Conservation (phyloP, 2,888 invertebrate genomes). For the Diaprepes abbreviatus region DNA sequence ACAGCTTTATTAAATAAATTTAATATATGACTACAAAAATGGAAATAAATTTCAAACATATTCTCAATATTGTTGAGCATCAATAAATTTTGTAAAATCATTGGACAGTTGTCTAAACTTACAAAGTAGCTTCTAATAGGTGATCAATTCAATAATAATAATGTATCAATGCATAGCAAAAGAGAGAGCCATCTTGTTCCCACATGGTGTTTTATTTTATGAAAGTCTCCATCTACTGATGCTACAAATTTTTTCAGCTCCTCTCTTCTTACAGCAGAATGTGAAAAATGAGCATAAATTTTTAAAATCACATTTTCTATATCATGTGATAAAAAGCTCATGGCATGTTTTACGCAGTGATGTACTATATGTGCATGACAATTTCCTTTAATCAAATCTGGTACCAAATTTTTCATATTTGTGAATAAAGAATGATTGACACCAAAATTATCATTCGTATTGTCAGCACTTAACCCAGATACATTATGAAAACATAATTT, state of each 20-base stretch:
- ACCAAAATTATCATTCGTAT: slow-evolving; percentile 59
- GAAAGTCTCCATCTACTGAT: slow-evolving; percentile 40
- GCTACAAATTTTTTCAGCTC: slow-evolving; percentile 50
- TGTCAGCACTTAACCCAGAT: slow-evolving; percentile 60
- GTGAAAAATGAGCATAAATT: slow-evolving; percentile 46
- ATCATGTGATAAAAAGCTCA: slow-evolving; percentile 44
- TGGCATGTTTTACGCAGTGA: slow-evolving; percentile 43
- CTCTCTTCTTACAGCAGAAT: slow-evolving; percentile 44
- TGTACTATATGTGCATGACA: slow-evolving; percentile 54
- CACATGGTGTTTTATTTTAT: slow-evolving; percentile 44
- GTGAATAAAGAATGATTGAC: slow-evolving; percentile 49
- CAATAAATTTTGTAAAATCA: not conserved
- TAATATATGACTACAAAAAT: slow-evolving; percentile 1
- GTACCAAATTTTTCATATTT: slow-evolving; percentile 48
- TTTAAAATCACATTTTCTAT: slow-evolving; percentile 52
- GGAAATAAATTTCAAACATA: not conserved
- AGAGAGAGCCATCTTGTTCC: slow-evolving; percentile 7
- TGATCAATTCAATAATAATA: slow-evolving; percentile 2
- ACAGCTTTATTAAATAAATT: not conserved
- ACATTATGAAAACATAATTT: slow-evolving; percentile 55
- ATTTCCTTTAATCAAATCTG: slow-evolving; percentile 50
- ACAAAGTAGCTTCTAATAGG: not conserved
- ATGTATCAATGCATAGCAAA: not conserved
- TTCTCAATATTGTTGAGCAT: not conserved
- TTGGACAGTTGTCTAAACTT: not conserved